These are phyloP conservation scores for Chymomyza amoena DNA, from an alignment of 2,888 invertebrate genomes.

Conservation along the genomic window DNA sequence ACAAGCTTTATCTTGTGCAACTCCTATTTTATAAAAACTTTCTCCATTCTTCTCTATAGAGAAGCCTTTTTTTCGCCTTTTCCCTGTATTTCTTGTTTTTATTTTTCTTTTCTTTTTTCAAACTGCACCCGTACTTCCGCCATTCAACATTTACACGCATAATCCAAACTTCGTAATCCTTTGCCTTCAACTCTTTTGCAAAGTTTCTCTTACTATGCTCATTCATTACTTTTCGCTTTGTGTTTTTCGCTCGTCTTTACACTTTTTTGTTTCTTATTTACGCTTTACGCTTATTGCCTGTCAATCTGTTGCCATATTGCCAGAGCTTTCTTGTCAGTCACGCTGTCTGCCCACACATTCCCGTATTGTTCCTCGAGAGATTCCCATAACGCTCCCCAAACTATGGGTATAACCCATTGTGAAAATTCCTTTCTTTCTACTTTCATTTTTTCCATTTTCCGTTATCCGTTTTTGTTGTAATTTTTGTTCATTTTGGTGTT, in stretches of 20 bases:
- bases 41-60: too few relatives aligned
- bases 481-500: slow-evolving; percentile 18
- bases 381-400: neutral
- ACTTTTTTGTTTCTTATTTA: neutral
- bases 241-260: slow-evolving; percentile 8
- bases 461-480: slow-evolving; percentile 32
- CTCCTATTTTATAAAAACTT: too few relatives aligned
- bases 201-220: slow-evolving; percentile 26
- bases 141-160: slow-evolving; percentile 19
- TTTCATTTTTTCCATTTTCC: slow-evolving; percentile 18
- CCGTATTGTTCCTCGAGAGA: neutral
- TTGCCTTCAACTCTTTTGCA: slow-evolving; percentile 32
- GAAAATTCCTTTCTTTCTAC: slow-evolving; percentile 3
- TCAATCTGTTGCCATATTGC: slow-evolving; percentile 5
- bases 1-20: too few relatives aligned
- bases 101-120: slow-evolving; percentile 32
- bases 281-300: neutral
- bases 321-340: slow-evolving; percentile 1
- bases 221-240: slow-evolving; percentile 30
- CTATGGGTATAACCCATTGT: neutral
- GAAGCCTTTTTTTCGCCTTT: too few relatives aligned
- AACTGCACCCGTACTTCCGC: slow-evolving; percentile 30
- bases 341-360: neutral
- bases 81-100: slow-evolving; percentile 7
- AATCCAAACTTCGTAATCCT: slow-evolving; percentile 3